These are phyloP conservation scores for Artemia sinica DNA, from an alignment of 2,888 invertebrate species.

Conservation along the genomic window DNA sequence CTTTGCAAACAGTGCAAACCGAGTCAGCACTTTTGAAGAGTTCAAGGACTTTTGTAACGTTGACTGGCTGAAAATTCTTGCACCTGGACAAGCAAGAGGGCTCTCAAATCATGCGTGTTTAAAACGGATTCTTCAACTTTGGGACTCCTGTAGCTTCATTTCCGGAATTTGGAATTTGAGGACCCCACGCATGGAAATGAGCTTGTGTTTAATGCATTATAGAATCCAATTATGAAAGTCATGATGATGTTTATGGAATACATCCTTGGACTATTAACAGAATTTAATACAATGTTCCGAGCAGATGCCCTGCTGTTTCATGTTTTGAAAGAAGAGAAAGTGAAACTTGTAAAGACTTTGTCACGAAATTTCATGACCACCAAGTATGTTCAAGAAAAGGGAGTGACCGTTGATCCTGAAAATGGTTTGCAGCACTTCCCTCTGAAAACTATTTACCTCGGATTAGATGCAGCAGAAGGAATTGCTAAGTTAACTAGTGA, in stretches of 20 bases:
- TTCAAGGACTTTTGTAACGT: constrained; percentile 10
- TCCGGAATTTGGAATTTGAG: background rate
- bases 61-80: too few species aligned
- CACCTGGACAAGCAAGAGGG: too few species aligned
- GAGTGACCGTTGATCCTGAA: background rate
- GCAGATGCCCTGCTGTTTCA: too few species aligned
- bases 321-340: too few species aligned
- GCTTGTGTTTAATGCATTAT: background rate
- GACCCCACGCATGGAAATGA: background rate
- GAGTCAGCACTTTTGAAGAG: background rate
- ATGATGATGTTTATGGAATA: too few species aligned
- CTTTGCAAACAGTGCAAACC: too few species aligned
- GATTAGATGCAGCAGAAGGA: constrained; percentile 7
- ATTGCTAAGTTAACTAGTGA: background rate
- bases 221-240: too few species aligned
- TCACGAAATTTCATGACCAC: background rate
- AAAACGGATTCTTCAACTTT: background rate
- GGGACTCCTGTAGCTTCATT: constrained; percentile 9
- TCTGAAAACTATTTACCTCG: background rate
- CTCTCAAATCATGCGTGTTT: background rate
- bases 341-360: too few species aligned
- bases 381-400: constrained; percentile 7
- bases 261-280: too few species aligned
- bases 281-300: too few species aligned
- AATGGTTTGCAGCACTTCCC: background rate